Evolutionary conservation across 2,797 vertebrate genomes (phyloP).

Genomic region (Sylvia borin): DNA sequence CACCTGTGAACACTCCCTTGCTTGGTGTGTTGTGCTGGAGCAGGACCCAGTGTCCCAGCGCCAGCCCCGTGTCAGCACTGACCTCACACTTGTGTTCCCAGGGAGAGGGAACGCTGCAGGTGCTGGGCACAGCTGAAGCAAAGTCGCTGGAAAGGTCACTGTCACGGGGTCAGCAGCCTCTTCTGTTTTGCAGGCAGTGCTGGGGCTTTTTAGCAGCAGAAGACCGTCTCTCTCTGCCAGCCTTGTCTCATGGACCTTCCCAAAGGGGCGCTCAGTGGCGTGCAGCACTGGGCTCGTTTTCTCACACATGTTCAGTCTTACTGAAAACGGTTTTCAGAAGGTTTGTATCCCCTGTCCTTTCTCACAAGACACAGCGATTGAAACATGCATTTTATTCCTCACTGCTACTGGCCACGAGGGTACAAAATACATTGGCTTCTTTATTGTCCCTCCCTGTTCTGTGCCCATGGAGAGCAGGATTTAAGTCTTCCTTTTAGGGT

Average conservation of each 20-base stretch:
- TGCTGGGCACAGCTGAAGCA: background rate
- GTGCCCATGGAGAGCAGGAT: background rate
- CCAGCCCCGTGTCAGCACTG: fast-evolving
- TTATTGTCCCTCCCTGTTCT: background rate
- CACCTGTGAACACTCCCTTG: fast-evolving
- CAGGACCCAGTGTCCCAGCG: fast-evolving
- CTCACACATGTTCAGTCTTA: background rate
- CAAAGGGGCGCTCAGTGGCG: background rate
- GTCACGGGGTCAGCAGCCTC: background rate
- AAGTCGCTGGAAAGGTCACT: background rate
- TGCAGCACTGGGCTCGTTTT: background rate
- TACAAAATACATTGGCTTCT: background rate
- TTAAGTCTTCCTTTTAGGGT: conserved; percentile 55
- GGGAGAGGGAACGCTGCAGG: background rate
- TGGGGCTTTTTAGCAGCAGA: conserved; percentile 16
- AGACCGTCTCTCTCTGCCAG: background rate
- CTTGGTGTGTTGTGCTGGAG: background rate
- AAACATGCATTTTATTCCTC: background rate
- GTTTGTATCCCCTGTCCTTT: background rate
- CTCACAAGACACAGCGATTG: background rate
- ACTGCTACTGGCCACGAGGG: background rate
- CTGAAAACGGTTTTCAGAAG: background rate
- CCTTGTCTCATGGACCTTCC: background rate
- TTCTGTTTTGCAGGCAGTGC: conserved; percentile 50
- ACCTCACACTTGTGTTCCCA: background rate